Evolutionary conservation across 2,888 invertebrate genomes (phyloP), one percentile per base, ranked within the genome.

Genomic region (Phyllotreta cruciferae): DNA sequence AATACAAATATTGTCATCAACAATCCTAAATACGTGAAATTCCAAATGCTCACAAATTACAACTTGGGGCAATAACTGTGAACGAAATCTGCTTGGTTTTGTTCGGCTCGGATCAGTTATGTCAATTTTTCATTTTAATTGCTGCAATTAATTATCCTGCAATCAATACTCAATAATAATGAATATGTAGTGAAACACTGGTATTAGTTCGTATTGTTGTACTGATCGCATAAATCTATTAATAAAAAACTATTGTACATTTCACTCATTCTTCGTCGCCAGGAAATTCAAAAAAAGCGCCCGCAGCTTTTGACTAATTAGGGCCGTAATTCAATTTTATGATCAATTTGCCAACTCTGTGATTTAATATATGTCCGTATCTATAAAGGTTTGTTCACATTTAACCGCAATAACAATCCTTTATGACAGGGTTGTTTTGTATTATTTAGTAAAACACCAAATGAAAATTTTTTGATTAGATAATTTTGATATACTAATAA

Each of bases 11-110:
- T 50, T 50, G 56, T 50, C 44, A 50, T 56, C 35, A 42, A 52
- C 62, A 50, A 41, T 50, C 14, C 50, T 42, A 56, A 56, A 41
- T 56, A 56, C 42, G 52, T 37, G 34, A 55, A 62, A 62, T 62
- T 62, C 56, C 56, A 50, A 42, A 50, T 44, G 50, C 44, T 44
- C 41, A 56, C 55, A 61, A 62, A 62, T 62, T 62, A 55, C 42
- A 37, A 62, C 62, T 62, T 62, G 56, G 37, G 36, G 56, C 62
- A 44, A 56, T 62, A 50, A 62, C 37, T 56, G 56, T 56, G 37
- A 49, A 42, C 34, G 56, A 24, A 56, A 42, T 39, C 39, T 41
- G 49, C 34, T 39, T 6, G 36, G 49, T 49, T 34, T 56, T 62
- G 62, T 56, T 35, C 38, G 35, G 35, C 37, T 41, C 41, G 42